A percentile compares a stretch with the other conserved stretches of the same genome.
phyloP scores from a whole-genome alignment of 2,888 invertebrate genomes.

The Metacarcinus magister region DNA sequence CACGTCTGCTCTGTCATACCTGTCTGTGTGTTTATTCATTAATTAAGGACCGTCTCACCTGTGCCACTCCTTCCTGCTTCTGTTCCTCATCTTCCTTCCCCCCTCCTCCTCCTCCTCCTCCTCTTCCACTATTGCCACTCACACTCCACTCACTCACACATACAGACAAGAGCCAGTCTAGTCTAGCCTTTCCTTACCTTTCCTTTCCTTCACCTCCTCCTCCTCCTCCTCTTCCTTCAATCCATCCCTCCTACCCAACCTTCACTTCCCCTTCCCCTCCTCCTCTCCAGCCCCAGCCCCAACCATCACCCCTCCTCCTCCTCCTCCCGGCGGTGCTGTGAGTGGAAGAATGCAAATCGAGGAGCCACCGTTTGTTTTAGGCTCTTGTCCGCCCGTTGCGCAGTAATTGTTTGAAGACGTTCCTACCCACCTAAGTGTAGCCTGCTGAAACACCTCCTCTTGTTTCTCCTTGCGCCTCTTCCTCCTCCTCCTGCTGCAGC shows the following conservation, averaged over 20 bases:
- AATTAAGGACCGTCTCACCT: not conserved
- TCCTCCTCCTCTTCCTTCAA: slow-evolving; percentile 35
- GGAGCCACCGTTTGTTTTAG: slow-evolving; percentile 61
- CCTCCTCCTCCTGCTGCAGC: not conserved
- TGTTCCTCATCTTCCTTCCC: no score
- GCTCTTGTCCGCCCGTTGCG: slow-evolving; percentile 58
- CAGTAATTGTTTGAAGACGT: slow-evolving; percentile 66
- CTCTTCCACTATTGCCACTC: slow-evolving; percentile 32
- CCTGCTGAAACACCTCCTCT: slow-evolving; percentile 49
- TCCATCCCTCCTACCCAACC: not conserved
- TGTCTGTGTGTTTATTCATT: slow-evolving; percentile 3
- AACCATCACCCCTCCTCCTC: not conserved
- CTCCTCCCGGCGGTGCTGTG: slow-evolving; percentile 15
- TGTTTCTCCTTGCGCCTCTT: not conserved
- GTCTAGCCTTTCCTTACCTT: not conserved
- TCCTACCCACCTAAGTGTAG: slow-evolving; percentile 57
- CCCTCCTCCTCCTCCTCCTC: slow-evolving; percentile 44
- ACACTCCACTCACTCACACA: slow-evolving; percentile 6
- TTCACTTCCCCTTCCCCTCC: not conserved
- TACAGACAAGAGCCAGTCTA: not conserved
- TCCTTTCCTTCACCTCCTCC: not conserved
- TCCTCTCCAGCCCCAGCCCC: not conserved
- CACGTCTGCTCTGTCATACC: not conserved
- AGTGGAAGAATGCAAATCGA: slow-evolving; percentile 67
- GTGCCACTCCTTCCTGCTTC: not conserved